Conservation (phyloP, 2,888 invertebrate genomes). For the Gymnoscelis rufifasciata region DNA sequence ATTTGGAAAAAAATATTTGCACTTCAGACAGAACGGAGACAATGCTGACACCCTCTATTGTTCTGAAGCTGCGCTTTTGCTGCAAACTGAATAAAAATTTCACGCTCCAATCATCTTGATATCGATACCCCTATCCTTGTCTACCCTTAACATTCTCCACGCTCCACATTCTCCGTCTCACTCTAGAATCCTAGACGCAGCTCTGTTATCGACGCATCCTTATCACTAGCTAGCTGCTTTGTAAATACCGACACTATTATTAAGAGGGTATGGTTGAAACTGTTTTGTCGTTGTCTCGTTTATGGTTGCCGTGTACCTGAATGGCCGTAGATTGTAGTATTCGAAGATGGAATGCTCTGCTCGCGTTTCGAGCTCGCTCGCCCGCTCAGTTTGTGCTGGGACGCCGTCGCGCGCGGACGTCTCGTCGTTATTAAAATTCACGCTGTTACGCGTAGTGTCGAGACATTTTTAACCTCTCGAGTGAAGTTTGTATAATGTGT, state of each 20-base stretch:
- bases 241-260: constrained; percentile 44
- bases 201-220: constrained; percentile 76
- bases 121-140: constrained; percentile 47
- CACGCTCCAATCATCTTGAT: constrained; percentile 72
- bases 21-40: constrained; percentile 4
- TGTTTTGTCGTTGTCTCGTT: constrained; percentile 40
- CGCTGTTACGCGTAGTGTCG: constrained; percentile 49
- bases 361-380: constrained; percentile 38
- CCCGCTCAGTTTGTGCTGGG: constrained; percentile 46
- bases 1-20: not conserved
- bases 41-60: constrained; percentile 40
- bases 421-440: constrained; percentile 21
- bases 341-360: constrained; percentile 52
- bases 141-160: constrained; percentile 22
- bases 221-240: constrained; percentile 51
- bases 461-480: constrained; percentile 54
- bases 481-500: constrained; percentile 65
- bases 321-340: constrained; percentile 73
- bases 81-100: constrained; percentile 70
- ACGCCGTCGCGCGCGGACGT: constrained; percentile 32
- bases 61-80: constrained; percentile 62
- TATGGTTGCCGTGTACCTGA: constrained; percentile 73
- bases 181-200: constrained; percentile 71
- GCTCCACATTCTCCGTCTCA: constrained; percentile 36
- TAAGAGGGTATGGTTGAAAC: constrained; percentile 43